Conservation (phyloP, 2,888 invertebrate species). For the Eristalis pertinax region DNA sequence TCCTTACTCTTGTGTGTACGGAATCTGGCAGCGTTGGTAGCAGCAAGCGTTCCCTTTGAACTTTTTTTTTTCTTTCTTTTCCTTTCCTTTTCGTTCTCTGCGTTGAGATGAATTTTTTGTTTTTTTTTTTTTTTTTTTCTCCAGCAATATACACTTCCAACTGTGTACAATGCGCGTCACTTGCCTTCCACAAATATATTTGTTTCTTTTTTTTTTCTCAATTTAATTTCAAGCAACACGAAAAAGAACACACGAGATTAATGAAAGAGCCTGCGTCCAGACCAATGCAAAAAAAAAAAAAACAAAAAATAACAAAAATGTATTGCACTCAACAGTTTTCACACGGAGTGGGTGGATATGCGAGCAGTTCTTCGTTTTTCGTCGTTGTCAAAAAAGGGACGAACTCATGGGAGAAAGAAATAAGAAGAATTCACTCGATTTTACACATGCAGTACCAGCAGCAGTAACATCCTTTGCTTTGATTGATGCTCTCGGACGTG, state of each 20-base stretch:
- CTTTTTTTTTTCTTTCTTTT: slow-evolving; percentile 5
- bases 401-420: neutral
- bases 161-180: slow-evolving; percentile 36
- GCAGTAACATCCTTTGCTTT: slow-evolving; percentile 55
- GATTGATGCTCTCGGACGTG: slow-evolving; percentile 43
- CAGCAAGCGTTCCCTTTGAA: slow-evolving; percentile 24
- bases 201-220: neutral
- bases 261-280: slow-evolving; percentile 20
- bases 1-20: neutral
- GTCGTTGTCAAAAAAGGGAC: slow-evolving; percentile 2
- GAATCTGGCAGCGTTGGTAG: slow-evolving; percentile 16
- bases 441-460: slow-evolving; percentile 43
- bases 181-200: neutral
- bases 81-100: neutral
- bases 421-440: slow-evolving; percentile 33
- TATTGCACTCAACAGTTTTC: slow-evolving; percentile 58
- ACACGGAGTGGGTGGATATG: slow-evolving; percentile 30
- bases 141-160: slow-evolving; percentile 26
- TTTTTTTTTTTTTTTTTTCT: neutral
- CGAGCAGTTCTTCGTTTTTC: slow-evolving; percentile 5
- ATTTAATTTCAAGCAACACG: slow-evolving; percentile 21
- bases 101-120: neutral
- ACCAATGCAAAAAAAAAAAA: slow-evolving; percentile 7
- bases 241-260: slow-evolving; percentile 7
- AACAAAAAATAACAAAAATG: no score